Evolutionary conservation across 2,113 vertebrate genomes (phyloP).

Genomic region (Cebus imitator): DNA sequence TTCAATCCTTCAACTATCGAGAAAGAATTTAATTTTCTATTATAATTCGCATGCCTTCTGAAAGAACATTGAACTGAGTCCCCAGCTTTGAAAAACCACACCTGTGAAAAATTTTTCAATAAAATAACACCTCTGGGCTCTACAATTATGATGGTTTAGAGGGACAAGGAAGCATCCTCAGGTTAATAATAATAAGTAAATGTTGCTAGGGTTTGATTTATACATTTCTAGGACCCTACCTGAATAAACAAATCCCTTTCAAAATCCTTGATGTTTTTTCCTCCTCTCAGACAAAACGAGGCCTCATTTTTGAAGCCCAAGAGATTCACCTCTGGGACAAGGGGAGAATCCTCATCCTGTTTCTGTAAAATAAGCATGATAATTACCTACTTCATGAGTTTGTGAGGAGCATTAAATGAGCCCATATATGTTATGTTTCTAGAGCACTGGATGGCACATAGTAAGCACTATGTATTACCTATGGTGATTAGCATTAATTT

Average conservation of each 20-base stretch:
- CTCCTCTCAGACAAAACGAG: background rate
- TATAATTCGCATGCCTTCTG: background rate
- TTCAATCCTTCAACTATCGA: background rate
- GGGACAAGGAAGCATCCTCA: background rate
- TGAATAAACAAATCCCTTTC: background rate
- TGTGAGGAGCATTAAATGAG: background rate
- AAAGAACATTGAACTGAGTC: background rate
- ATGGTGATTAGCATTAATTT: background rate
- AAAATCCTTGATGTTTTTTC: background rate
- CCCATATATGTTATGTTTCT: background rate
- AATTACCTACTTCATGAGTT: background rate
- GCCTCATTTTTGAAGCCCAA: background rate
- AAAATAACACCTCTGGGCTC: background rate
- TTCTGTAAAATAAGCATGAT: background rate
- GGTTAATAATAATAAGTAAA: background rate
- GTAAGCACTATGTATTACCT: background rate
- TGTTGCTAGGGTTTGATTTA: background rate
- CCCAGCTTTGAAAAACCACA: background rate
- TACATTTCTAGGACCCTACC: background rate
- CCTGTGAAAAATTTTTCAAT: background rate
- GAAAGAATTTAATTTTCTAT: background rate
- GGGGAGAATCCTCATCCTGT: background rate
- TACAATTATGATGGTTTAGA: background rate
- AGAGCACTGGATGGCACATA: background rate
- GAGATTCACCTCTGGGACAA: background rate